These are phyloP conservation scores for Motacilla alba DNA, from an alignment of 2,113 vertebrate species.

Conservation along the genomic window DNA sequence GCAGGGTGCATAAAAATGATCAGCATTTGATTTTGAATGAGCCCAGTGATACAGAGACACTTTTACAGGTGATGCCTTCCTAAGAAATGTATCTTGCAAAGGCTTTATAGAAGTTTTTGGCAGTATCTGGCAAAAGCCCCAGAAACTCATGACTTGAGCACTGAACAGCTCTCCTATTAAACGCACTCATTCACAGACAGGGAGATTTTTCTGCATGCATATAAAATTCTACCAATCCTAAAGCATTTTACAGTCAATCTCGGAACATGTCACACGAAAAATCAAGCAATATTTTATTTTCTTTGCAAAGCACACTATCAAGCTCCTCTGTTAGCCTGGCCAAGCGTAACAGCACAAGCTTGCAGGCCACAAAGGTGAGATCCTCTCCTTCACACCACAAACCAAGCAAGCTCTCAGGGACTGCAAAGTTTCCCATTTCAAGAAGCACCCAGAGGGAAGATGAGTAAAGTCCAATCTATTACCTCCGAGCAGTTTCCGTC, in stretches of 20 bases:
- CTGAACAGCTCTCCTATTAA: neutral
- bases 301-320: neutral
- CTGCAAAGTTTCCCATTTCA: neutral
- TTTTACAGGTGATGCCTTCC: neutral
- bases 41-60: neutral
- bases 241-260: neutral
- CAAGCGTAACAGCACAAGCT: neutral
- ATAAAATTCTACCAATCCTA: neutral
- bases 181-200: neutral
- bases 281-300: neutral
- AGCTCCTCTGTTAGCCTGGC: neutral
- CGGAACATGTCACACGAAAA: neutral
- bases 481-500: neutral
- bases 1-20: constrained; percentile 50
- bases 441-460: neutral
- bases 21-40: constrained; percentile 61
- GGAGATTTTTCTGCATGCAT: neutral
- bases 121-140: neutral
- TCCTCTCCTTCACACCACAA: neutral
- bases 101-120: constrained; percentile 1
- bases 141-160: neutral
- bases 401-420: neutral
- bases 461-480: neutral
- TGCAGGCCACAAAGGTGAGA: neutral
- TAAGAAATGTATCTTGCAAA: neutral